A percentile compares a stretch with the other conserved stretches of the same genome.
These are phyloP conservation scores for Ardeotis arabs DNA, from an alignment of 2,113 vertebrate genomes.

Conservation along the genomic window DNA sequence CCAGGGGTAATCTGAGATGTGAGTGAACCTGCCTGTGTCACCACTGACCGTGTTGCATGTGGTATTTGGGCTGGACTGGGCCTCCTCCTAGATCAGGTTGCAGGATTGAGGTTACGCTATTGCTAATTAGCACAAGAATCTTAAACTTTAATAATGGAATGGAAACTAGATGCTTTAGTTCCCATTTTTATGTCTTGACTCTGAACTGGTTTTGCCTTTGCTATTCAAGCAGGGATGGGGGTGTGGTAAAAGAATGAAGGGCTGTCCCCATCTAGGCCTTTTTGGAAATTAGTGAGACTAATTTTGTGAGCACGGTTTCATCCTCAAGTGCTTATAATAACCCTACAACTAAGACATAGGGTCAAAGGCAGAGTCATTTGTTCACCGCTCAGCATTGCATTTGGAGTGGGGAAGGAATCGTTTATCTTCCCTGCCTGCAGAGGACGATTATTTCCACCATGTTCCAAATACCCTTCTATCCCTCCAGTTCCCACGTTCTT, in stretches of 20 bases:
- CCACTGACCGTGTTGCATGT: accelerated
- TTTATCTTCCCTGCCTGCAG: constrained; percentile 1
- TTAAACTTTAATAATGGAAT: background rate
- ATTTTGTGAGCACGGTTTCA: background rate
- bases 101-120: background rate
- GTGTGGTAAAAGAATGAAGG: background rate
- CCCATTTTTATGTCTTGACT: background rate
- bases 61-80: background rate
- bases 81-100: background rate
- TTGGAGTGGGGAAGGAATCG: background rate
- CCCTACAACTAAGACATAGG: background rate
- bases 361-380: constrained; percentile 17
- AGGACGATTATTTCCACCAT: background rate
- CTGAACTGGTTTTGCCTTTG: background rate
- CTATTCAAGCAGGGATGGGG: background rate
- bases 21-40: background rate
- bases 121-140: background rate
- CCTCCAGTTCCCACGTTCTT: background rate
- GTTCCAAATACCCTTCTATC: background rate
- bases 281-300: background rate
- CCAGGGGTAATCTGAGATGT: background rate
- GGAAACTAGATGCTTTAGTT: background rate
- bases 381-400: background rate
- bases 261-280: background rate
- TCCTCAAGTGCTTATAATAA: background rate